A percentile compares a stretch with the other conserved stretches of the same genome.
Evolutionary conservation across 2,888 invertebrate species (phyloP).

Genomic region (Lapara coniferarum): DNA sequence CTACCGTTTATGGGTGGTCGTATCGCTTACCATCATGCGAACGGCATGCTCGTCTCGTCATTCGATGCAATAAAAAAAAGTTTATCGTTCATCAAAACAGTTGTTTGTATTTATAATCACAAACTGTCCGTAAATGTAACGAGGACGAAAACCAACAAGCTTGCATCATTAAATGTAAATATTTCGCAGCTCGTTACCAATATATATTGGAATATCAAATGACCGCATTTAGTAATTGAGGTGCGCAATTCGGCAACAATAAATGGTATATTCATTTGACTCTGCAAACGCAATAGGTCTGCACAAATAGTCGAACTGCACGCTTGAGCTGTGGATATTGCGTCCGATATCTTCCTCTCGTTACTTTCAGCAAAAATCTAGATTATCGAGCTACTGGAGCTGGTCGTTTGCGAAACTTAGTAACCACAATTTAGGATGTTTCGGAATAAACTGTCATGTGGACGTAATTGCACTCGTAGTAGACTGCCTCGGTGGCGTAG

Average conservation of each 20-base stretch:
- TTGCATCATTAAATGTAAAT: not conserved
- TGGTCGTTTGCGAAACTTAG: no score
- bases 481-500: no score
- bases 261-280: constrained; percentile 16
- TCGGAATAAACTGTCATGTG: no score
- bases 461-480: no score
- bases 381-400: no score
- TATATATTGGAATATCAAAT: constrained; percentile 7
- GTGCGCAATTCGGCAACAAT: constrained; percentile 12
- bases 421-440: no score
- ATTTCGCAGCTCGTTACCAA: not conserved
- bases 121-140: not conserved
- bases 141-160: not conserved
- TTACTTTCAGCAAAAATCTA: not conserved
- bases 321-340: constrained; percentile 1
- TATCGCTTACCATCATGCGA: no score
- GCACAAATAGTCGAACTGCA: constrained; percentile 17
- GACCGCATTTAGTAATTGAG: constrained; percentile 6
- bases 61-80: no score
- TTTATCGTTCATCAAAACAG: no score
- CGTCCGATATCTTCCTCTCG: not conserved
- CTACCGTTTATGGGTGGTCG: no score
- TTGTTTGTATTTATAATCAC: no score
- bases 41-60: no score
- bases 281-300: constrained; percentile 10